phyloP scores from a whole-genome alignment of 2,888 invertebrate genomes.

The Augiades crinisus region DNA sequence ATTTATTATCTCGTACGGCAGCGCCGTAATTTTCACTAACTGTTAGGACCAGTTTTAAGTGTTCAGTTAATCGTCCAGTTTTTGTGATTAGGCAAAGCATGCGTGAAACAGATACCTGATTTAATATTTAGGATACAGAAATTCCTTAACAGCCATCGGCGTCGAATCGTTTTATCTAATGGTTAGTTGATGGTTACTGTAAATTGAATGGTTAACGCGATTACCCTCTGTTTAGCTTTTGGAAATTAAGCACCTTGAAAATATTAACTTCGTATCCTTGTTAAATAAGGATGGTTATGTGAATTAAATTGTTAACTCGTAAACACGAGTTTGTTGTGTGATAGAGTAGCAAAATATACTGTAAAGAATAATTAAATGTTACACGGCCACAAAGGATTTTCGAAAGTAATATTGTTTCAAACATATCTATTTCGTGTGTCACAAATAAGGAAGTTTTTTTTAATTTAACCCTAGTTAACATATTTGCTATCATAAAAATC shows the following conservation, averaged over 20 bases:
- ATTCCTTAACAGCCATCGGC: conserved; percentile 6
- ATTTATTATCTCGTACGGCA: conserved; percentile 42
- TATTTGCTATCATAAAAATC: conserved; percentile 61
- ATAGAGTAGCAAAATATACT: conserved; percentile 21
- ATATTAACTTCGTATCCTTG: not conserved
- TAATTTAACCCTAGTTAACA: conserved; percentile 58
- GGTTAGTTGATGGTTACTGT: conserved; percentile 2
- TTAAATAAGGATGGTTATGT: not conserved
- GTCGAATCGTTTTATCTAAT: conserved; percentile 18
- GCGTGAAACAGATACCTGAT: conserved; percentile 71
- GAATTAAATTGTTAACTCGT: conserved; percentile 12
- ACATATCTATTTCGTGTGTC: conserved; percentile 49
- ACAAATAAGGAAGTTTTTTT: conserved; percentile 43
- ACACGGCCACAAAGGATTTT: conserved; percentile 6
- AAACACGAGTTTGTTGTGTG: conserved; percentile 17
- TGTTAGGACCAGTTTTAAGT: conserved; percentile 71
- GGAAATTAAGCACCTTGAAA: not conserved
- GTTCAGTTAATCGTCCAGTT: conserved; percentile 77
- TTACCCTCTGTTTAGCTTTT: conserved; percentile 17
- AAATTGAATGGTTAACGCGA: conserved; percentile 1
- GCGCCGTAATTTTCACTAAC: conserved; percentile 39
- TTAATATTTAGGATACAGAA: conserved; percentile 29
- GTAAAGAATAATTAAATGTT: conserved; percentile 14
- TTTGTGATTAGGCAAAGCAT: conserved; percentile 74
- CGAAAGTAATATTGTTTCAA: too few relatives aligned